Percentiles rank a stretch among this genome's conserved stretches.
Conservation (phyloP, 1,140 invertebrate species). For the Lerema accius region DNA sequence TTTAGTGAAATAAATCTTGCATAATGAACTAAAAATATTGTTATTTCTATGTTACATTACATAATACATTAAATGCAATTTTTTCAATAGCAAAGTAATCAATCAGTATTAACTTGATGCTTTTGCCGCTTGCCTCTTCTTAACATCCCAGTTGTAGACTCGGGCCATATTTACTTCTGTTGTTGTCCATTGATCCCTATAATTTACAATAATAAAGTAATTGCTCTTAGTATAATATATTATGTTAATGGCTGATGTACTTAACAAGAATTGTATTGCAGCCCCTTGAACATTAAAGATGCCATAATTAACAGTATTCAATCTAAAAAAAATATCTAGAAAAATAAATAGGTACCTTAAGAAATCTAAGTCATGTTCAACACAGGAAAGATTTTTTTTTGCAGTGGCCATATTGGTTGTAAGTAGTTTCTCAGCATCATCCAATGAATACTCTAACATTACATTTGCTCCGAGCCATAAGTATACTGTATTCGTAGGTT, state of each 20-base stretch:
- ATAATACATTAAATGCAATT: not conserved
- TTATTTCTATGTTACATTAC: not conserved
- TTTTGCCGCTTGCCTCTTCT: slow-evolving; percentile 88
- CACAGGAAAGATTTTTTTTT: slow-evolving; percentile 91
- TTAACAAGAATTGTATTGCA: too few species aligned
- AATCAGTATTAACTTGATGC: slow-evolving; percentile 50
- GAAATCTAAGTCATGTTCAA: slow-evolving; percentile 97
- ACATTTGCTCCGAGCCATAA: slow-evolving; percentile 99
- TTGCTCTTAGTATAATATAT: too few species aligned
- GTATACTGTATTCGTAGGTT: slow-evolving; percentile 96
- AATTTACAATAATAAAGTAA: slow-evolving; percentile 50
- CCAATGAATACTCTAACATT: slow-evolving; percentile 98
- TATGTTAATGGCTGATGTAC: too few species aligned
- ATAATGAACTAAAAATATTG: not conserved
- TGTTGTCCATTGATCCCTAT: slow-evolving; percentile 97
- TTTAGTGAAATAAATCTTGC: not conserved
- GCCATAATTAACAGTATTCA: too few species aligned
- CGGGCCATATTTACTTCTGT: slow-evolving; percentile 99
- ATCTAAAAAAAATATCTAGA: slow-evolving; percentile 34
- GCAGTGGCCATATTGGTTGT: slow-evolving; percentile 95
- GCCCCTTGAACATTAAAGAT: too few species aligned
- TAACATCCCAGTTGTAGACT: slow-evolving; percentile 98
- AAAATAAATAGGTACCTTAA: slow-evolving; percentile 81
- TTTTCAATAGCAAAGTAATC: not conserved
- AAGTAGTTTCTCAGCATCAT: slow-evolving; percentile 95